A percentile compares a stretch with the other conserved stretches of the same genome.
Evolutionary conservation across 1,140 invertebrate species (phyloP).

Genomic region (Chelonus insularis): DNA sequence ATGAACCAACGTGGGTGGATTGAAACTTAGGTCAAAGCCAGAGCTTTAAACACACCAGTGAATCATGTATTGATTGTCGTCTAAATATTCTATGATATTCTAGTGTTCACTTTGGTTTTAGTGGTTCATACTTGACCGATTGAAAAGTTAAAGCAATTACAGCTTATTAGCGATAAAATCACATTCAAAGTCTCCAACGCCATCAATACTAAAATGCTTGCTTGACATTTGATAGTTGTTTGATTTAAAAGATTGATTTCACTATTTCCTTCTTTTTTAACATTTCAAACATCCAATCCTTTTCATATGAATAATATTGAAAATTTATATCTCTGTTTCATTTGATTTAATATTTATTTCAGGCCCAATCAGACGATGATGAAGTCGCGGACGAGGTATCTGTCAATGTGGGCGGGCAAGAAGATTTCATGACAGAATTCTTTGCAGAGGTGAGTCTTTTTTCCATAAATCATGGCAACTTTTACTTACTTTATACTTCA

Average conservation of each 20-base stretch:
- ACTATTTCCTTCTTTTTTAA: neutral
- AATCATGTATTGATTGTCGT: neutral
- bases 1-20: neutral
- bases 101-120: constrained; percentile 9
- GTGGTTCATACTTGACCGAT: constrained; percentile 31
- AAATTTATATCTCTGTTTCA: constrained; percentile 11
- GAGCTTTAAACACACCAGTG: neutral
- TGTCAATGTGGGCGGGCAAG: constrained; percentile 84
- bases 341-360: constrained; percentile 45
- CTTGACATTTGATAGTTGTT: neutral
- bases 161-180: constrained; percentile 13
- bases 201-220: too few species aligned
- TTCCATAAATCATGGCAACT: too few species aligned
- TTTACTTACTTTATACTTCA: too few species aligned
- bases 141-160: constrained; percentile 24
- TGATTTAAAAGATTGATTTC: neutral
- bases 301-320: neutral
- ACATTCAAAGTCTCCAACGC: constrained; percentile 3
- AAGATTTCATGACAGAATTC: constrained; percentile 97
- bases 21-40: constrained; percentile 13
- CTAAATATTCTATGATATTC: neutral
- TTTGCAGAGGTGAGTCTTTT: constrained; percentile 83
- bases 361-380: constrained; percentile 95
- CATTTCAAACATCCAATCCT: too few species aligned
- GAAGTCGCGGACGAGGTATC: constrained; percentile 90